Evolutionary conservation across 2,888 invertebrate species (phyloP), one percentile per base, ranked within the genome.

Genomic region (Blastobasis lacticolella): DNA sequence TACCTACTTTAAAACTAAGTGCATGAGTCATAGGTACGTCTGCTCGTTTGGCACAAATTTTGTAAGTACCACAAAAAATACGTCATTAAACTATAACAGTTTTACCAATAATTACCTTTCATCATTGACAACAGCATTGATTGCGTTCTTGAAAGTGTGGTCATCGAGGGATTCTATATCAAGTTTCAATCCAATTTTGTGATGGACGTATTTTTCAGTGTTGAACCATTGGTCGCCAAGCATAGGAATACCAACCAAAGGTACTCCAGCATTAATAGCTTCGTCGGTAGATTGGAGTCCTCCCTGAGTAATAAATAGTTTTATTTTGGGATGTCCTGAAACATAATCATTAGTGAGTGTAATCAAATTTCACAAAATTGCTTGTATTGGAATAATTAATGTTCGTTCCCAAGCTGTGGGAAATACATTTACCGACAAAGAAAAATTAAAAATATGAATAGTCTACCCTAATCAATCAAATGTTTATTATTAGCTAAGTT

Each of bases 241-340:
- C 64, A 83, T 77, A 0, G 83, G 81, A 46, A 83, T 53, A 10
- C 72, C 80, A 9, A 84, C 58, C 8, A 84, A 56, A 2, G 85
- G 84, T 0, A 81, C 74, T 45, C 72, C 73, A 4, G 72, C 73
- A 9, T 66, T 67, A 3, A 86, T 69, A 2, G 84, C 74, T 61
- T 87, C 86, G 49, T 85, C 81, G 2, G 79, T 70, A 0, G 84
- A 83, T 53, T 84, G 83, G 1, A 81, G 57, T 5, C 85, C 84
- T 50, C 78, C 81, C 73, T 86, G 85, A 0, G 79, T 81, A 38
- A 87, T 73, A 53, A 88, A 88, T 1, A 82, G 51, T 52, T 82
- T 86, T 4, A 88, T 51, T 23, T 84, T 87, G 6, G 78, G 75
- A 57, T 88, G 87, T 4, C 60, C 75, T 76, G 52, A 36, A 65